Percentiles rank a stretch among this genome's conserved stretches.
Conservation (phyloP, 2,797 vertebrate species). For the Chelon labrosus region DNA sequence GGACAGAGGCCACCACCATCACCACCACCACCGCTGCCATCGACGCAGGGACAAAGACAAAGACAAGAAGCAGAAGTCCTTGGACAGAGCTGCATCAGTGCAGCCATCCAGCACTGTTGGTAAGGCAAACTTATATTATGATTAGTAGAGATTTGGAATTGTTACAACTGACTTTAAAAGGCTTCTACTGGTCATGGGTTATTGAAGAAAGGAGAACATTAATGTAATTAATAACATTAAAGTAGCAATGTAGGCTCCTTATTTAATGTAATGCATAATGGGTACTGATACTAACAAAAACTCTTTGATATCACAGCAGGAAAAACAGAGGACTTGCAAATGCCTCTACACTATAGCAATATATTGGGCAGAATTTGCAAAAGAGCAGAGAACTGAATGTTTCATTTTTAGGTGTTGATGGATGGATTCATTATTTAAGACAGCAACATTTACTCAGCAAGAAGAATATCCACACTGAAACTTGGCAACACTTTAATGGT, state of each 20-base stretch:
- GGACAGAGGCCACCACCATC: slow-evolving; percentile 84
- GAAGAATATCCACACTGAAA: slow-evolving; percentile 7
- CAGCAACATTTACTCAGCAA: background rate
- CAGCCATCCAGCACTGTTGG: slow-evolving; percentile 85
- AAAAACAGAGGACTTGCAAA: background rate
- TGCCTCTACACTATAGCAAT: no score
- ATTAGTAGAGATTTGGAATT: background rate
- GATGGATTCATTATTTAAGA: slow-evolving; percentile 27
- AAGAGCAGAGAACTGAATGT: no score
- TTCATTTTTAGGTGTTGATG: slow-evolving; percentile 9
- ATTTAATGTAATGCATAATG: no score
- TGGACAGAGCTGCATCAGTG: slow-evolving; percentile 86
- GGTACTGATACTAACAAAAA: no score
- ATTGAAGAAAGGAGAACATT: background rate
- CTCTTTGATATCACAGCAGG: background rate
- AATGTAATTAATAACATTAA: no score
- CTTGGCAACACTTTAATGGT: slow-evolving; percentile 18
- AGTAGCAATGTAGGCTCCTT: no score
- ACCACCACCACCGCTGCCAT: slow-evolving; percentile 91
- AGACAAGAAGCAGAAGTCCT: slow-evolving; percentile 92
- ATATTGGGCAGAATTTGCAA: no score
- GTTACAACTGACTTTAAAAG: background rate
- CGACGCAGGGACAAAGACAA: slow-evolving; percentile 87
- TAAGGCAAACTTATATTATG: slow-evolving; percentile 55
- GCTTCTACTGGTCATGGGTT: background rate